Conservation (phyloP, 2,797 vertebrate genomes). For the Gobionotothen gibberifrons region DNA sequence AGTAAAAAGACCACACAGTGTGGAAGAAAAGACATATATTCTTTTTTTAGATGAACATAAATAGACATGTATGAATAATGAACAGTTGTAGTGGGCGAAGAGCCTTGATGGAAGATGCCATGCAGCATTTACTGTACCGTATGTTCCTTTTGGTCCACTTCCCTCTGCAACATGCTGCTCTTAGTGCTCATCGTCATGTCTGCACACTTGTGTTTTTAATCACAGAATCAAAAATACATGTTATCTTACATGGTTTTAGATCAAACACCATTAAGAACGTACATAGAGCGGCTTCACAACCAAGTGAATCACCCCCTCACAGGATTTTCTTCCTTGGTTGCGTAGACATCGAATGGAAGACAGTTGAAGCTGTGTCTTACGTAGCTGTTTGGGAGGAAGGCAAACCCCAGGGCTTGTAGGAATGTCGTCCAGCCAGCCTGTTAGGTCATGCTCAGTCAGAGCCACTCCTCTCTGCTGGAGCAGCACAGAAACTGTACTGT, state of each 20-base stretch:
- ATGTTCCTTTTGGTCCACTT: slow-evolving; percentile 9
- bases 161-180: slow-evolving; percentile 2
- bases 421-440: slow-evolving; percentile 75
- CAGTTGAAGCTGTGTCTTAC: slow-evolving; percentile 42
- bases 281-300: slow-evolving; percentile 20
- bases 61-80: slow-evolving; percentile 49
- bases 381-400: slow-evolving; percentile 48
- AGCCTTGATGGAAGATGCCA: slow-evolving; percentile 28
- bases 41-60: slow-evolving; percentile 18
- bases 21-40: slow-evolving; percentile 16
- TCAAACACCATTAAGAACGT: slow-evolving; percentile 4
- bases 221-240: background rate
- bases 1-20: slow-evolving; percentile 11
- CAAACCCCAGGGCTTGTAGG: slow-evolving; percentile 56
- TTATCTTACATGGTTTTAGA: background rate
- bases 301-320: slow-evolving; percentile 10
- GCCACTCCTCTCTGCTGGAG: slow-evolving; percentile 67
- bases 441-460: slow-evolving; percentile 55
- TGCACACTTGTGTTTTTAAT: slow-evolving; percentile 22
- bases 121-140: slow-evolving; percentile 2
- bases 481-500: slow-evolving; percentile 43
- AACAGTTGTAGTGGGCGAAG: slow-evolving; percentile 22
- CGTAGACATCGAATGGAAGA: slow-evolving; percentile 26
- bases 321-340: slow-evolving; percentile 7
- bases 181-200: slow-evolving; percentile 11